Base-by-base conservation (phyloP, 92 coral and sea anemone species). In the Metridium senile region DNA sequence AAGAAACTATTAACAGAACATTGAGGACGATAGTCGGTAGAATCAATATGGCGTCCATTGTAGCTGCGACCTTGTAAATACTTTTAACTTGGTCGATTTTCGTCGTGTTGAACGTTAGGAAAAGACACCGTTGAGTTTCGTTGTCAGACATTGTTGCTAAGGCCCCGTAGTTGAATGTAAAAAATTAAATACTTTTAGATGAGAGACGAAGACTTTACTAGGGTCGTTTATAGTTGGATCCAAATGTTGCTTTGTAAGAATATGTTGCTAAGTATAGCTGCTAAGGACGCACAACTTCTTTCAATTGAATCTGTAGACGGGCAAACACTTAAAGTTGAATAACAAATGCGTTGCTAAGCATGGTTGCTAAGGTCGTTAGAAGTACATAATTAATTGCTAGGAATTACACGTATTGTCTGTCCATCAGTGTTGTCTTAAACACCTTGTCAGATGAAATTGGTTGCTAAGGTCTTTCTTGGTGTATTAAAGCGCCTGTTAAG, bases 21-120 rank as follows among this genome's bases (percentile, higher is more conserved):
- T 76, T 76, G 39, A 76, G 51, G 33, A 66, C 52, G 9, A 51
- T 62, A 11, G 81, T 65, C 33, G 81, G 81, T 51, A 76, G 62
- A 63, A 76, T 63, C 20, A 65, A 43, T 52, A 66, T 27, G 74
- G 72, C 27, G 64, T 76, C 46, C 62, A 76, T 21, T 16, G 63
- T 20, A 26, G 47, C 73, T 28, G 81, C 74, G 8, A 65, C 71
- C 57, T 26, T 46, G 71, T 76, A 76, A 46, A 66, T 53, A 47
- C 26, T 29, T 66, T 65, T 45, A 54, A 66, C 81, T 66, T 63
- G 71, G 62, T 62, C 71, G 66, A 76, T 76, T 26, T 66, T 51
- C 10, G 67, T 26, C 26, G 81, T 31, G 51, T 63, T 33, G 81
- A 62, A 76, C 9, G 62, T 52, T 58, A 76, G 49, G 58, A 76